Percentiles rank a stretch among this genome's conserved stretches.
Conservation (phyloP, 2,888 invertebrate genomes). For the Byasa hedistus region DNA sequence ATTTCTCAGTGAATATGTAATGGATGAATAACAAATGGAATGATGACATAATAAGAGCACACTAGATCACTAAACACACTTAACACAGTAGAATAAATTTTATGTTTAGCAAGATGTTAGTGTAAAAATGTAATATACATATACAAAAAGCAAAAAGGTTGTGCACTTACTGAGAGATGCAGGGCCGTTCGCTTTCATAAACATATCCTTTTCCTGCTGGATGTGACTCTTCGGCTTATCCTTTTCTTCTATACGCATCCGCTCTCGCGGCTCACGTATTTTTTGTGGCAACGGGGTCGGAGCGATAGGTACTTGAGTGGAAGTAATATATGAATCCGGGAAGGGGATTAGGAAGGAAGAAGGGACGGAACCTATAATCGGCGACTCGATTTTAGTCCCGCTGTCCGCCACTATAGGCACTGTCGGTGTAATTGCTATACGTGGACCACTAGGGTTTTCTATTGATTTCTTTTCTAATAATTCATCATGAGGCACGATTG, state of each 20-base stretch:
- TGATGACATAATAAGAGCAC: background rate
- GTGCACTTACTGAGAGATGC: conserved; percentile 51
- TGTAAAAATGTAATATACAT: too few relatives aligned
- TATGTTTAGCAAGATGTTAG: too few relatives aligned
- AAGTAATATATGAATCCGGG: conserved; percentile 24
- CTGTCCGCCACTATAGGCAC: conserved; percentile 35
- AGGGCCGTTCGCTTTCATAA: conserved; percentile 53
- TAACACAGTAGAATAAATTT: background rate
- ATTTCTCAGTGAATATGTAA: background rate
- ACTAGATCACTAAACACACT: background rate
- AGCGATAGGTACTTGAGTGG: conserved; percentile 9
- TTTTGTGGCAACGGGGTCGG: conserved; percentile 54
- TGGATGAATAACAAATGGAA: too few relatives aligned
- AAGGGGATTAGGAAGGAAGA: conserved; percentile 33
- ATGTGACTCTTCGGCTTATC: conserved; percentile 43
- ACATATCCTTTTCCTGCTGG: conserved; percentile 40
- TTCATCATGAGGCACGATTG: conserved; percentile 58
- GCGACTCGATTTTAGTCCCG: conserved; percentile 29
- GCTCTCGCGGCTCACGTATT: conserved; percentile 55
- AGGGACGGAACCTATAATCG: conserved; percentile 33
- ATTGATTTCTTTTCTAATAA: conserved; percentile 43
- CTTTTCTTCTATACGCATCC: conserved; percentile 53
- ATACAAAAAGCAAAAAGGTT: background rate
- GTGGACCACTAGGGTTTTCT: conserved; percentile 35
- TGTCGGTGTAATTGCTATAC: conserved; percentile 35